Evolutionary conservation across 2,888 invertebrate species (phyloP).

Genomic region (Stramonita haemastoma): DNA sequence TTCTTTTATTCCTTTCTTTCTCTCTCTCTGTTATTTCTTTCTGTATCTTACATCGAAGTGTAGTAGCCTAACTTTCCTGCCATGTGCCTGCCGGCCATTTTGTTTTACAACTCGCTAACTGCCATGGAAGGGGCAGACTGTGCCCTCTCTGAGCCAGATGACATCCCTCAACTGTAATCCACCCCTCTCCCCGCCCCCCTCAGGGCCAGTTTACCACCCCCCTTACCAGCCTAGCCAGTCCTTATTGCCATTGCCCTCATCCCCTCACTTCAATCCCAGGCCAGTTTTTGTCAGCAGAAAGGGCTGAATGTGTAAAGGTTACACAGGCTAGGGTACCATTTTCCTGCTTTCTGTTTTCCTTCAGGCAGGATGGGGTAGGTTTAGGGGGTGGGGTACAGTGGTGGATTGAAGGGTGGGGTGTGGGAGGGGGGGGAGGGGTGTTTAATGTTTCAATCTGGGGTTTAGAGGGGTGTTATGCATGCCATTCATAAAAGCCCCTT

Average conservation of each 20-base stretch:
- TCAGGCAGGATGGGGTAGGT: too few species aligned
- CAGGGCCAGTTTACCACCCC: background rate
- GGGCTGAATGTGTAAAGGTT: too few species aligned
- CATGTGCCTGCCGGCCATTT: background rate
- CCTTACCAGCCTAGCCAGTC: background rate
- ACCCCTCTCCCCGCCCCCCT: background rate
- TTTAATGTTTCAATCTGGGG: too few species aligned
- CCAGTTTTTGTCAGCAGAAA: background rate
- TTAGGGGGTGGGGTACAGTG: background rate
- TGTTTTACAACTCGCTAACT: constrained; percentile 8
- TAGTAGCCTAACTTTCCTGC: too few species aligned
- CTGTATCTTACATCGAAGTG: too few species aligned
- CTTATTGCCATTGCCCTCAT: background rate
- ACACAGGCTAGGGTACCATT: too few species aligned
- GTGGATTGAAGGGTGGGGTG: too few species aligned
- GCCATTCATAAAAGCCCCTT: too few species aligned
- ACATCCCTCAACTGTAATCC: background rate
- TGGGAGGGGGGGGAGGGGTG: too few species aligned
- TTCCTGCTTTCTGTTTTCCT: too few species aligned
- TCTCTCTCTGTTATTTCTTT: background rate
- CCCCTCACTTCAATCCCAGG: background rate
- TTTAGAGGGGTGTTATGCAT: too few species aligned
- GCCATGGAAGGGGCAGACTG: background rate
- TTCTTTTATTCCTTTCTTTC: background rate
- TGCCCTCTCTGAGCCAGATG: background rate